Evolutionary conservation across 2,113 vertebrate genomes (phyloP).

Genomic region (Pomatostomus ruficeps): DNA sequence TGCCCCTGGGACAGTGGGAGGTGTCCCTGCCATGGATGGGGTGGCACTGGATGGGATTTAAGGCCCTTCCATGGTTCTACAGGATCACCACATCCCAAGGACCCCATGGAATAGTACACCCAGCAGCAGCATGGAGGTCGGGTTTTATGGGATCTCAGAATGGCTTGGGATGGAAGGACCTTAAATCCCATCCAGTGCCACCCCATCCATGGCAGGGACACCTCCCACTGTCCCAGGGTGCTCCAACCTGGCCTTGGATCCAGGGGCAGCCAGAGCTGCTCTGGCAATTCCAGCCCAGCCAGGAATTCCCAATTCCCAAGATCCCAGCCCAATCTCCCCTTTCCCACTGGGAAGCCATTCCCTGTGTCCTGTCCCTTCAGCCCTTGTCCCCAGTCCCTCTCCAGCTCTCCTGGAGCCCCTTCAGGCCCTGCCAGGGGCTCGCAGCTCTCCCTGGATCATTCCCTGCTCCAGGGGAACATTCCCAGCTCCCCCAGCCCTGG

Average conservation of each 20-base stretch:
- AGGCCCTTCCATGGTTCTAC: background rate
- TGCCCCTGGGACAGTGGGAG: background rate
- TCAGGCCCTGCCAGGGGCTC: background rate
- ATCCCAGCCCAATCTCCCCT: background rate
- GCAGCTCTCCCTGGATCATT: rapidly evolving
- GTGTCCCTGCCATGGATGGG: background rate
- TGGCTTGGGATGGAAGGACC: rapidly evolving
- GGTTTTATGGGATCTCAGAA: rapidly evolving
- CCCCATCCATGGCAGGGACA: background rate
- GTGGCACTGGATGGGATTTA: background rate
- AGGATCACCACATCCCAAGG: background rate
- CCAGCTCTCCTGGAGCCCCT: background rate
- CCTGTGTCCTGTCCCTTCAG: background rate
- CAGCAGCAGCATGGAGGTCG: background rate
- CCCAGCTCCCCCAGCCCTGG: background rate
- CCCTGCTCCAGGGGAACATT: background rate
- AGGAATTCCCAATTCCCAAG: background rate
- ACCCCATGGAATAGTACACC: background rate
- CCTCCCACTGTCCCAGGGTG: rapidly evolving
- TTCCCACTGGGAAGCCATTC: background rate
- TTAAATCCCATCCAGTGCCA: rapidly evolving
- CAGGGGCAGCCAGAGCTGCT: background rate
- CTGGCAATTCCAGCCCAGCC: background rate
- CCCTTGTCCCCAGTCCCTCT: background rate
- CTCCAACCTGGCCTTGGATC: background rate